These are phyloP conservation scores for Cosmopolites sordidus DNA, from an alignment of 2,888 invertebrate species.

Conservation along the genomic window DNA sequence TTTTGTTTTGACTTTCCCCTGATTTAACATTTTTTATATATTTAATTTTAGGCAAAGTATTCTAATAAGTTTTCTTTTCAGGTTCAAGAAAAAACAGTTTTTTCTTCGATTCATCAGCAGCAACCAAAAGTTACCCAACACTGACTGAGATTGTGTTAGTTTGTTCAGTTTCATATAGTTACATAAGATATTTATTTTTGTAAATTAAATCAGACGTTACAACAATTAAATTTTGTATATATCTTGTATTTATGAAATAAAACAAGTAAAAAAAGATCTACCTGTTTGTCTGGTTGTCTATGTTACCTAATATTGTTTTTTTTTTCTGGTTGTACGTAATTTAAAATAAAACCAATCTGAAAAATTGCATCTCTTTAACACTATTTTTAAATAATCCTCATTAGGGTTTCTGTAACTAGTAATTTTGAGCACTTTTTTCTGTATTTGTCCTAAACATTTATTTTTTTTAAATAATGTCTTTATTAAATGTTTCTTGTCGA, in stretches of 20 bases:
- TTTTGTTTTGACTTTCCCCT: too few species aligned
- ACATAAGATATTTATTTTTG: conserved; percentile 4
- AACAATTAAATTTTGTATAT: not conserved
- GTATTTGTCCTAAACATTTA: too few species aligned
- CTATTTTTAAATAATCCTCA: too few species aligned
- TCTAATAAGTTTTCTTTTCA: conserved; percentile 2
- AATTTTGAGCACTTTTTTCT: too few species aligned
- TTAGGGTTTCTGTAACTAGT: too few species aligned
- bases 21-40: too few species aligned
- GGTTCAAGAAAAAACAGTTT: conserved; percentile 19
- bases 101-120: conserved; percentile 14
- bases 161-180: not conserved
- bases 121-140: not conserved
- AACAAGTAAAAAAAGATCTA: not conserved
- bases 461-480: too few species aligned
- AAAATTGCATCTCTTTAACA: not conserved
- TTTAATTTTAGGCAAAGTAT: too few species aligned
- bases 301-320: too few species aligned
- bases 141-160: not conserved
- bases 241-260: not conserved
- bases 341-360: not conserved
- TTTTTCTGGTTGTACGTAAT: too few species aligned
- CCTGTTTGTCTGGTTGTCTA: too few species aligned
- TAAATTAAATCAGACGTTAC: not conserved
- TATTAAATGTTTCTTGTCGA: too few species aligned